Conservation (phyloP, 2,888 invertebrate species). For the Crocallis elinguaria region DNA sequence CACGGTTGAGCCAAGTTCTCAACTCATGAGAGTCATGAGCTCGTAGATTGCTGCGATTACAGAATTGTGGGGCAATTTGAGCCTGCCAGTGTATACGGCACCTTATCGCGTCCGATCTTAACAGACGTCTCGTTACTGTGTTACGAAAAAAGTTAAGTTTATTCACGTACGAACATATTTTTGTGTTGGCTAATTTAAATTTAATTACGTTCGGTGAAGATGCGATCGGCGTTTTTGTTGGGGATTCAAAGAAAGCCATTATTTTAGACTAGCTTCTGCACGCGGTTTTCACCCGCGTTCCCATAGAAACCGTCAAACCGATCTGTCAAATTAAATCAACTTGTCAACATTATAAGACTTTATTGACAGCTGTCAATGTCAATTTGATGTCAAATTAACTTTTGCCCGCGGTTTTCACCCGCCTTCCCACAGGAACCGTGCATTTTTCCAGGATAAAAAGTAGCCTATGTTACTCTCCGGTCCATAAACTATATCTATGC, state of each 20-base stretch:
- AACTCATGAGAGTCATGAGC: conserved; percentile 36
- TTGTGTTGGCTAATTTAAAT: conserved; percentile 48
- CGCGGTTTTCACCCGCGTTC: too few species aligned
- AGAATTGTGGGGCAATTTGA: conserved; percentile 66
- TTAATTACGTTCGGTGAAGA: conserved; percentile 42
- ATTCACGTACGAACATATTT: conserved; percentile 45
- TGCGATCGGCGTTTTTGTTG: conserved; percentile 16
- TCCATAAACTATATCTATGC: too few species aligned
- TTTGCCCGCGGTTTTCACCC: too few species aligned
- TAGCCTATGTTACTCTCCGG: too few species aligned
- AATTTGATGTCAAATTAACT: too few species aligned
- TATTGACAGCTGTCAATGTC: too few species aligned
- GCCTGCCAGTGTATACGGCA: conserved; percentile 50
- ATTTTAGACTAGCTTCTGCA: too few species aligned
- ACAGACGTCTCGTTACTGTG: conserved; percentile 47
- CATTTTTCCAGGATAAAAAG: too few species aligned
- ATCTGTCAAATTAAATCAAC: too few species aligned
- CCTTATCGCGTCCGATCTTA: conserved; percentile 54
- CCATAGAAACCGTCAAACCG: too few species aligned
- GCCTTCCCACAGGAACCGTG: too few species aligned
- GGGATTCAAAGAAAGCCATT: conserved; percentile 19
- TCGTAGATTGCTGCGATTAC: conserved; percentile 74
- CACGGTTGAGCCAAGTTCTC: conserved; percentile 71
- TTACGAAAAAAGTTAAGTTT: conserved; percentile 47
- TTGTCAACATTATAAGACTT: too few species aligned